These are phyloP conservation scores for Dichetophora obliterata DNA, from an alignment of 2,888 invertebrate genomes.

Conservation along the genomic window DNA sequence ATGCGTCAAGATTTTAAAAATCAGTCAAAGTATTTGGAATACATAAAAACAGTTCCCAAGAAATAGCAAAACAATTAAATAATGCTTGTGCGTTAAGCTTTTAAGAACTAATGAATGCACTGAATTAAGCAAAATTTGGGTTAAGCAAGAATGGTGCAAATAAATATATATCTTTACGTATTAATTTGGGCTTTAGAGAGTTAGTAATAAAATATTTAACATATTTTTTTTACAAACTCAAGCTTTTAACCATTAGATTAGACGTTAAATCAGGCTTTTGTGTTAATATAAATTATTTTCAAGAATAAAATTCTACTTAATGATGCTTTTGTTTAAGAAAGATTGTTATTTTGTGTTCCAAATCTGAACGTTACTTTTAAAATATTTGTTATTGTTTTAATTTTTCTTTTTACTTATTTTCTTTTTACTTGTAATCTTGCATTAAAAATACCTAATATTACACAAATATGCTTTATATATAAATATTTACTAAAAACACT, in stretches of 20 bases:
- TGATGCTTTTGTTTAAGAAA: too few species aligned
- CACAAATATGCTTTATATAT: background rate
- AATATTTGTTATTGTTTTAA: background rate
- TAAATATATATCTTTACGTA: background rate
- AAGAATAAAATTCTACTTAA: too few species aligned
- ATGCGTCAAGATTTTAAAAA: background rate
- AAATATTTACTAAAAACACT: background rate
- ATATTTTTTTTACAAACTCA: too few species aligned
- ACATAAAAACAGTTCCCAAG: background rate
- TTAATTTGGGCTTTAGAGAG: too few species aligned
- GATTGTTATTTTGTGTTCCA: too few species aligned
- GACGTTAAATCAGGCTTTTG: background rate
- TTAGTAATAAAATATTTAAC: too few species aligned
- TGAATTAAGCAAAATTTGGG: background rate
- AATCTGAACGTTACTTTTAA: too few species aligned
- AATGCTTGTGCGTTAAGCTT: background rate
- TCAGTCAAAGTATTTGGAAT: constrained; percentile 13
- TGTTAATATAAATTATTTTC: too few species aligned
- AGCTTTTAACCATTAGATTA: too few species aligned
- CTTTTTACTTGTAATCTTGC: background rate
- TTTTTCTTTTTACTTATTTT: background rate
- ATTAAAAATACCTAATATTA: background rate
- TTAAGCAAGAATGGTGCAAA: background rate
- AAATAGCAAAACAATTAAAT: background rate
- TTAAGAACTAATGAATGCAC: background rate